These are phyloP conservation scores for Chaetodon trifascialis DNA, from an alignment of 2,113 vertebrate species.

Conservation along the genomic window DNA sequence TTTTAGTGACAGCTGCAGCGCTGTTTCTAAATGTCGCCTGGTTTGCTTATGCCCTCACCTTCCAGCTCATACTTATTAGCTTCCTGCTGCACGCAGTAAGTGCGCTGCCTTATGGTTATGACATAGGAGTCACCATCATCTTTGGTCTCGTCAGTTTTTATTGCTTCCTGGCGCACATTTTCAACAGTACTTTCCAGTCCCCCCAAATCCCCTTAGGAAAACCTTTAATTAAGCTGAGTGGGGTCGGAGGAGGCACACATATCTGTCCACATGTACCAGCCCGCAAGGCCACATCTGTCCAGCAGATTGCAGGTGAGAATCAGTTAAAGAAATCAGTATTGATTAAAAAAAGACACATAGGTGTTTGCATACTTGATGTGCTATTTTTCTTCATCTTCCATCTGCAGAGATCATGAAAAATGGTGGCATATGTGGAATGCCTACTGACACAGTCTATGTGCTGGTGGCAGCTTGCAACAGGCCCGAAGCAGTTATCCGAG, in stretches of 20 bases:
- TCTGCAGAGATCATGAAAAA: slow-evolving; percentile 90
- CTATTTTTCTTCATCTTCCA: neutral
- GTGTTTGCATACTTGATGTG: neutral
- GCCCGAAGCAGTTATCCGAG: slow-evolving; percentile 89
- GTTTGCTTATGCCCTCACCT: slow-evolving; percentile 87
- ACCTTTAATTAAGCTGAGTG: slow-evolving; percentile 84
- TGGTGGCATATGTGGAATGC: slow-evolving; percentile 90
- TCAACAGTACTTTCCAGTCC: slow-evolving; percentile 84
- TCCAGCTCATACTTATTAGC: slow-evolving; percentile 88
- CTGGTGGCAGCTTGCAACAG: slow-evolving; percentile 91
- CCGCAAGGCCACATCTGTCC: slow-evolving; percentile 88
- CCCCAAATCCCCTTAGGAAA: slow-evolving; percentile 86
- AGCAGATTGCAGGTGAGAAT: slow-evolving; percentile 89
- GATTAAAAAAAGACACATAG: neutral
- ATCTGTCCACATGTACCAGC: slow-evolving; percentile 88
- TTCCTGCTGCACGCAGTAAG: slow-evolving; percentile 89
- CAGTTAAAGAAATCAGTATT: neutral
- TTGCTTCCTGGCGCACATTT: slow-evolving; percentile 88
- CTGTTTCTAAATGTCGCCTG: slow-evolving; percentile 86
- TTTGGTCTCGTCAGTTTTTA: slow-evolving; percentile 93
- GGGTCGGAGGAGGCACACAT: slow-evolving; percentile 75
- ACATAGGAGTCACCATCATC: slow-evolving; percentile 86
- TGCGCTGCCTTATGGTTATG: slow-evolving; percentile 85
- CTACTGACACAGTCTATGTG: slow-evolving; percentile 93
- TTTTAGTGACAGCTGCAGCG: slow-evolving; percentile 84